phyloP scores from a whole-genome alignment of 2,797 vertebrate species.

The Myotis daubentonii region DNA sequence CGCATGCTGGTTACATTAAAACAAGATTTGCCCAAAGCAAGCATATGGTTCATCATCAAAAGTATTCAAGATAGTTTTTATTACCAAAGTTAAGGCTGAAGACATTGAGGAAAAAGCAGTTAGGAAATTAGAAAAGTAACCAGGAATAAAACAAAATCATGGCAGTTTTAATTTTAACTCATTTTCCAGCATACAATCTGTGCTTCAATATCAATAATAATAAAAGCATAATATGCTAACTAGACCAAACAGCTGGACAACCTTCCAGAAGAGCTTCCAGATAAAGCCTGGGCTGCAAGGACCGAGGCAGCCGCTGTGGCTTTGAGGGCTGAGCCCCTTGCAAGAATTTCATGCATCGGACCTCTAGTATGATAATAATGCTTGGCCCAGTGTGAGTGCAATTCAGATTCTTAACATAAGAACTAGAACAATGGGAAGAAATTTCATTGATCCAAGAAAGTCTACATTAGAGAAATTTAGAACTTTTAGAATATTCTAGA shows the following conservation, averaged over 20 bases:
- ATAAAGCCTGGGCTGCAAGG: too few species aligned
- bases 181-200: background rate
- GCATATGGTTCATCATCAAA: background rate
- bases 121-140: constrained; percentile 19
- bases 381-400: background rate
- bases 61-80: background rate
- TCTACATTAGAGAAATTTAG: background rate
- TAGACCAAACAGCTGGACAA: too few species aligned
- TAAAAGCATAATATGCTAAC: too few species aligned
- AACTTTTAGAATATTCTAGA: background rate
- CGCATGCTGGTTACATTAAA: background rate
- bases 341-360: too few species aligned
- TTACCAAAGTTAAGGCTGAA: background rate
- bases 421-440: background rate
- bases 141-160: background rate
- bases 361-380: background rate
- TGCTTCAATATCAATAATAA: background rate
- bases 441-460: background rate
- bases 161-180: background rate
- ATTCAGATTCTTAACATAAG: background rate
- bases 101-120: background rate
- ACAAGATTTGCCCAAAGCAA: background rate
- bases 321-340: too few species aligned
- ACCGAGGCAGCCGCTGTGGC: too few species aligned
- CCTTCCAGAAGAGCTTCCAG: too few species aligned